Conservation (phyloP, 2,797 vertebrate species). For the Coccyzus lansbergi region DNA sequence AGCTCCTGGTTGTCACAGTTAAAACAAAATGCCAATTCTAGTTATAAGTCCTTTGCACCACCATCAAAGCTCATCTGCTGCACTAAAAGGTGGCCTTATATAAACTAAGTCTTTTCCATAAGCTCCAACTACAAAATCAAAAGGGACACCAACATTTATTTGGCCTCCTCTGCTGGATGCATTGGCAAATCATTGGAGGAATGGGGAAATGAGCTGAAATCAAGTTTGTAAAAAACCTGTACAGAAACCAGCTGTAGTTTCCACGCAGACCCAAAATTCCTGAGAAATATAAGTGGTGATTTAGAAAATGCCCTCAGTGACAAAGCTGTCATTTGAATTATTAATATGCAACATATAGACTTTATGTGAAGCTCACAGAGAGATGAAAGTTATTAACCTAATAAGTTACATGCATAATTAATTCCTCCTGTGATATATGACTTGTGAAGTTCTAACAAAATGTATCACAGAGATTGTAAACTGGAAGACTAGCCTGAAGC, state of each 20-base stretch:
- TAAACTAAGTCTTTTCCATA: neutral
- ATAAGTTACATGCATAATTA: conserved; percentile 61
- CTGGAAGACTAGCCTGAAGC: conserved; percentile 58
- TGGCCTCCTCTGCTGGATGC: neutral
- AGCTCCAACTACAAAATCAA: neutral
- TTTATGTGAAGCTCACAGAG: neutral
- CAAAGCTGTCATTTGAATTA: conserved; percentile 43
- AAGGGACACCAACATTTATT: neutral
- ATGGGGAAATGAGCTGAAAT: neutral
- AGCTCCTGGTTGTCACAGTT: neutral
- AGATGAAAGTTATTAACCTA: conserved; percentile 47
- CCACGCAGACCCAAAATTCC: neutral
- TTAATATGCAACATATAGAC: conserved; percentile 1
- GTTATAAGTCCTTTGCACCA: neutral
- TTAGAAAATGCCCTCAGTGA: neutral
- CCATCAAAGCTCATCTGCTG: neutral
- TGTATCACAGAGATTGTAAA: conserved; percentile 31
- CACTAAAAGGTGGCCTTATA: neutral
- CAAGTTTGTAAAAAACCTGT: neutral
- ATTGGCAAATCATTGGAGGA: neutral
- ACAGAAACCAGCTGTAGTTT: neutral
- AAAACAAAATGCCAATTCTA: neutral
- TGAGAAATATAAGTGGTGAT: neutral
- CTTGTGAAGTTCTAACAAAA: conserved; percentile 41
- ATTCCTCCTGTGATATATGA: conserved; percentile 40